These are phyloP conservation scores for Phalanger gymnotis DNA, from an alignment of 2,797 vertebrate species.

Conservation along the genomic window DNA sequence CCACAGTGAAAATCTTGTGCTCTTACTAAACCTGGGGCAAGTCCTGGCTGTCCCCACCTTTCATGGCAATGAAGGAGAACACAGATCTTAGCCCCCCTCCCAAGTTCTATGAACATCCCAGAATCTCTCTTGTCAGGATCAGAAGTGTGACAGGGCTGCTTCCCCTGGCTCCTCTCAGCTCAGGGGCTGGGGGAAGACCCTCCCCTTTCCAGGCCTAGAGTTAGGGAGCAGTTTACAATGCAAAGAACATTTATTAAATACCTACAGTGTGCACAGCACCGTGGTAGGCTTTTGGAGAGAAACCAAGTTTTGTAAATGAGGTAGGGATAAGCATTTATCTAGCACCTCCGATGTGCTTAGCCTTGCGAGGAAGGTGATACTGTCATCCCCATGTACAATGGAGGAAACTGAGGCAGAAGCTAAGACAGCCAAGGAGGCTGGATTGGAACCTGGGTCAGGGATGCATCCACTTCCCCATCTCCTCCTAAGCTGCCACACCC, in stretches of 20 bases:
- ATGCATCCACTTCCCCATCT: background rate
- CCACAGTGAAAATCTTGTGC: too few relatives aligned
- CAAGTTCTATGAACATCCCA: background rate
- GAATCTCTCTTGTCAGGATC: background rate
- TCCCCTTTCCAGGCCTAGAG: background rate
- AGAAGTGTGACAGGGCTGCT: background rate
- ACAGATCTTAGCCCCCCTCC: too few relatives aligned
- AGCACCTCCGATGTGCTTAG: background rate
- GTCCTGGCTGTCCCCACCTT: too few relatives aligned
- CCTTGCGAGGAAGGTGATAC: too few relatives aligned
- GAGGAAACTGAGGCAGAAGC: background rate
- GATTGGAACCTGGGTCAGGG: too few relatives aligned
- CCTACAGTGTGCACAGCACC: background rate
- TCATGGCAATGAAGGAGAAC: too few relatives aligned
- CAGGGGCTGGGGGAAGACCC: too few relatives aligned
- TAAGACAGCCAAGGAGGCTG: too few relatives aligned
- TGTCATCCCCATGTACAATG: background rate
- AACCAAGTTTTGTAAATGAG: background rate
- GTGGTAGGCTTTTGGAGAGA: background rate
- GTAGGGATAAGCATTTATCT: background rate
- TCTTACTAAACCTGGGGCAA: too few relatives aligned
- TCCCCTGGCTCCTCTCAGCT: too few relatives aligned
- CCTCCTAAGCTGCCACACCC: too few relatives aligned
- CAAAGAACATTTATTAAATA: background rate
- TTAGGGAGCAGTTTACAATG: background rate